These are phyloP conservation scores for Helicolenus hilgendorfi DNA, from an alignment of 2,797 vertebrate species.

Conservation along the genomic window DNA sequence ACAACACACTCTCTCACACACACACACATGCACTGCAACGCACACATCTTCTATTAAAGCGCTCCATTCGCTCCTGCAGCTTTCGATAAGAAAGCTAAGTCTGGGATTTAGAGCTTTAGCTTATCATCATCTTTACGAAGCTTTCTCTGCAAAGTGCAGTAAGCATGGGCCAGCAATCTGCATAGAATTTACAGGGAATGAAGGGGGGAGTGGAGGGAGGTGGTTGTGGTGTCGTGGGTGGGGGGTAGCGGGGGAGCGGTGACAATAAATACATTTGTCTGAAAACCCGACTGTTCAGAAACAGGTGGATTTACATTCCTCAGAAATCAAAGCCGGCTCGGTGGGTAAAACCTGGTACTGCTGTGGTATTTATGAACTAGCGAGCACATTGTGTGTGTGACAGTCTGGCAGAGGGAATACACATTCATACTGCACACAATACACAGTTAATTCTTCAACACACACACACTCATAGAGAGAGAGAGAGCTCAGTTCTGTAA, in stretches of 20 bases:
- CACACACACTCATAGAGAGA: slow-evolving; percentile 39
- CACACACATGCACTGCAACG: slow-evolving; percentile 9
- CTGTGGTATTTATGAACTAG: slow-evolving; percentile 76
- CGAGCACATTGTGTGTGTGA: slow-evolving; percentile 14
- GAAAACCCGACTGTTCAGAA: slow-evolving; percentile 77
- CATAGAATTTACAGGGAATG: slow-evolving; percentile 82
- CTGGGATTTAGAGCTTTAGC: slow-evolving; percentile 91
- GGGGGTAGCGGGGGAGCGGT: neutral
- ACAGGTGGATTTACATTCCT: slow-evolving; percentile 89
- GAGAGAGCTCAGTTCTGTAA: slow-evolving; percentile 72
- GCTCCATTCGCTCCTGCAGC: slow-evolving; percentile 86
- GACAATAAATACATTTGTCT: slow-evolving; percentile 79
- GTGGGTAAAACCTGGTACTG: slow-evolving; percentile 73
- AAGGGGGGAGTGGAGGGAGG: slow-evolving; percentile 26
- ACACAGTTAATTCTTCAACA: slow-evolving; percentile 77
- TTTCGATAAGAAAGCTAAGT: slow-evolving; percentile 91
- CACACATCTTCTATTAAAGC: slow-evolving; percentile 83
- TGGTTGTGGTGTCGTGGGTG: slow-evolving; percentile 12
- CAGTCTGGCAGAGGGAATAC: slow-evolving; percentile 38
- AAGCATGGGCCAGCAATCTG: slow-evolving; percentile 87
- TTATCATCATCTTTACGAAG: slow-evolving; percentile 89
- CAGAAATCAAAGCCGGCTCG: slow-evolving; percentile 79
- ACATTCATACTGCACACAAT: slow-evolving; percentile 71
- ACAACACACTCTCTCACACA: slow-evolving; percentile 33
- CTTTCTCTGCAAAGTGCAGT: slow-evolving; percentile 87